A percentile compares a stretch with the other conserved stretches of the same genome.
These are phyloP conservation scores for Yoshiicerus persimilis DNA, from an alignment of 1,140 invertebrate species.

Conservation along the genomic window DNA sequence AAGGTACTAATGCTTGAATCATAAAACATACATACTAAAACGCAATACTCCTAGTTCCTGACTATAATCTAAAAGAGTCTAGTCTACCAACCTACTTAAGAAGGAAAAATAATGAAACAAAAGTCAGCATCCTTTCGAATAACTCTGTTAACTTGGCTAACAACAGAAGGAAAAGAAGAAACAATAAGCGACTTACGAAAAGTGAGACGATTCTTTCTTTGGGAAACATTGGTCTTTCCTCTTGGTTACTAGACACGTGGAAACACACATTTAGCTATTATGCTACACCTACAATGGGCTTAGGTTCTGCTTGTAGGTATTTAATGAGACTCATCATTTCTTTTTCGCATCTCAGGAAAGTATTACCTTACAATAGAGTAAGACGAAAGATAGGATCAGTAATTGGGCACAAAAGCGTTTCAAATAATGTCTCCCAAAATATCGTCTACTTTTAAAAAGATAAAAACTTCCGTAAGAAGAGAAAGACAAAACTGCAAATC, in stretches of 20 bases:
- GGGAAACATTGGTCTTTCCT: neutral
- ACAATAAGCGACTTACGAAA: neutral
- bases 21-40: neutral
- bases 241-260: neutral
- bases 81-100: no score
- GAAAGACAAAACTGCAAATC: neutral
- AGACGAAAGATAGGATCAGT: conserved; percentile 18
- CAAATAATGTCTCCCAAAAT: neutral
- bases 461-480: neutral
- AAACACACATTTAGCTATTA: neutral
- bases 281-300: neutral
- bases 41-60: no score
- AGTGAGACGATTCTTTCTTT: neutral
- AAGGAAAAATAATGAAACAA: conserved; percentile 16
- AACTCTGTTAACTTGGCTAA: neutral
- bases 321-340: conserved; percentile 22
- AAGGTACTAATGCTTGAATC: neutral
- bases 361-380: conserved; percentile 1
- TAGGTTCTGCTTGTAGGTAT: neutral
- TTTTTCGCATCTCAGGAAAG: neutral
- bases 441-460: conserved; percentile 8
- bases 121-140: neutral
- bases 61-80: no score
- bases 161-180: neutral
- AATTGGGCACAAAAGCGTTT: conserved; percentile 13